Base-by-base conservation (phyloP, 2,888 invertebrate species). In the Anoplius nigerrimus region DNA sequence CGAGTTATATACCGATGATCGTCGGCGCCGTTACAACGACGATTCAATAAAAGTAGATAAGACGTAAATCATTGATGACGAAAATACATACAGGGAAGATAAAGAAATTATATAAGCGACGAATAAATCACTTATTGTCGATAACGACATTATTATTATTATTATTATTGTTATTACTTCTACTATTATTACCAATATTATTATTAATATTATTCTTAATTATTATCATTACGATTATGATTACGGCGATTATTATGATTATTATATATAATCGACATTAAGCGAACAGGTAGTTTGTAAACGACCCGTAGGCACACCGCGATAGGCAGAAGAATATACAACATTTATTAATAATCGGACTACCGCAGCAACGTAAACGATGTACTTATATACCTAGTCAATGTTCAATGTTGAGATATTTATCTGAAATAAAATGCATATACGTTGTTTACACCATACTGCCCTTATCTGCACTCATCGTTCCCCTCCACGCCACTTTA, bases 391-490 rank as follows among this genome's bases (percentile, higher is more conserved):
- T 67, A 73, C 72, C 74, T 84, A 86, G 86, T 86, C 83, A 86
- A 84, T 86, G 86, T 86, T 86, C 83, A 86, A 86, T 86, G 85
- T 86, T 86, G 84, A 84, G 82, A 83, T 84, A 84, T 84, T 83
- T 82, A 83, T 82, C 82, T 76, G 80, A 84, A 84, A 84, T 83
- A 82, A 83, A 85, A 84, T 82, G 78, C 84, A 84, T 84, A 84
- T 84, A 86, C 83, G 84, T 86, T 86, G 84, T 86, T 86, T 86
- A 84, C 86, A 86, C 82, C 80, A 75, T n/a, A 34, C 34, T 34
- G 34, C 6, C 34, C 11, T 34, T 34, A 34, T 34, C 34, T 2
- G 6, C 34, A 34, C 34, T 34, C n/a, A n/a, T n/a, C 11, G 34
- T 34, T 34, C 11, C 34, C 34, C 34, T 5, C 1, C 11, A n/a